Evolutionary conservation across 64 coral and sea anemone species (phyloP).

Genomic region (Dendrophyllia cribrosa): DNA sequence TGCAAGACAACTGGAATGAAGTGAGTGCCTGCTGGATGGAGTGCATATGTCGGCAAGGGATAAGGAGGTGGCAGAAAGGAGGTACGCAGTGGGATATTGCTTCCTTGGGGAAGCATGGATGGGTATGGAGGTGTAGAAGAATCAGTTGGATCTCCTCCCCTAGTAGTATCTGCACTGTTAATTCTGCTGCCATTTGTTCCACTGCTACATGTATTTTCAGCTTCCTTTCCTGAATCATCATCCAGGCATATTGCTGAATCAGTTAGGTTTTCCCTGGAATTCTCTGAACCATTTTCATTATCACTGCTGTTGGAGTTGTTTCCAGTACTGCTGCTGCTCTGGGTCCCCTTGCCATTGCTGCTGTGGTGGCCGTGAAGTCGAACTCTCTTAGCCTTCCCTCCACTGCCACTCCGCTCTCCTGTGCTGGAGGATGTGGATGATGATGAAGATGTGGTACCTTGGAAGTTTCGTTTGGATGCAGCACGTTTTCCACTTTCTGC

Average conservation of each 20-base stretch:
- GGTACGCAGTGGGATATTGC: conserved; percentile 51
- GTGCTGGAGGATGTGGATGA: conserved; percentile 37
- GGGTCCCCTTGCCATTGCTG: background rate
- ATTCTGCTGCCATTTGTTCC: conserved; percentile 43
- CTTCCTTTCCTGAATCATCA: conserved; percentile 28
- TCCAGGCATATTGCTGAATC: conserved; percentile 62
- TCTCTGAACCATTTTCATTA: conserved; percentile 75
- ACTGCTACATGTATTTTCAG: conserved; percentile 34
- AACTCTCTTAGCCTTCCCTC: conserved; percentile 33
- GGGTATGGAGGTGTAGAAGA: background rate
- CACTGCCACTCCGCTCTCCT: conserved; percentile 24
- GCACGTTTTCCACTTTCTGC: conserved; percentile 18
- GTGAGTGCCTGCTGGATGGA: conserved; percentile 89
- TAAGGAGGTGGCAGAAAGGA: conserved; percentile 58
- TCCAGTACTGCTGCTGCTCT: conserved; percentile 17
- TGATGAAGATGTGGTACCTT: conserved; percentile 32
- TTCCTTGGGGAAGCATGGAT: conserved; percentile 42
- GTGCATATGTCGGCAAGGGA: conserved; percentile 81
- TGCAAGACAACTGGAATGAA: conserved; percentile 90
- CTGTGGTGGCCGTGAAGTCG: conserved; percentile 13
- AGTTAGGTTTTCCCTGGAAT: conserved; percentile 57
- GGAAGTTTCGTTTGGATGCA: conserved; percentile 26
- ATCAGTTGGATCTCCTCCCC: conserved; percentile 1
- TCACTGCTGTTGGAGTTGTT: conserved; percentile 29
- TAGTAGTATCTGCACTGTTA: background rate